Evolutionary conservation across 1,140 invertebrate species (phyloP), one percentile per base, ranked within the genome.

Genomic region (Caenorhabditis tropicalis): DNA sequence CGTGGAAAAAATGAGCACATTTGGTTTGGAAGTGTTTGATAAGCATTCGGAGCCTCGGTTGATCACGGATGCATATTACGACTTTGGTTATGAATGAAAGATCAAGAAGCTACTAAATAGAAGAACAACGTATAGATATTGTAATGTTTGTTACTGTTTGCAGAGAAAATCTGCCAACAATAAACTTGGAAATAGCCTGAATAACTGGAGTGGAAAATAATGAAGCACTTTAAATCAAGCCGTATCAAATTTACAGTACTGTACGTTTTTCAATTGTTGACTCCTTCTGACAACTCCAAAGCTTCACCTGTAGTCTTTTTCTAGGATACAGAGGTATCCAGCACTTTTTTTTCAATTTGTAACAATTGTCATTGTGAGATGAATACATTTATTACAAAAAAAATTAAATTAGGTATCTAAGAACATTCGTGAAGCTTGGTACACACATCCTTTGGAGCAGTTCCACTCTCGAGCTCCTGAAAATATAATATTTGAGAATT

Each of bases 391-490:
- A 31, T 24, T 74, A 39, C 36, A 43, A 19, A 39, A 43, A 46
- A 43, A 21, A 43, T 24, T 4, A 39, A 53, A 29, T 19, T 21
- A 39, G 9, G 0, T 29, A 4, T 81, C 31, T 81, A 39, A 7
- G 6, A 6, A n/a, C 83, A 84, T 31, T 65, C 53, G 31, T 60
- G 48, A 56, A 79, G 43, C 29, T 84, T 79, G 48, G 48, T 80
- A 43, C 83, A 84, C 15, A 84, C 83, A 27, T 84, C 83, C 39
- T 84, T 81, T 21, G 83, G 83, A 10, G 83, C 83, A 24, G 83
- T 84, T 79, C 83, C 83, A 29, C 70, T 80, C 21, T 84, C 83
- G 27, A 84, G 70, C 79, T 84, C 83, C 79, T 81, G 48, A 81
- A 53, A 81, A 24, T 10, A 27, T 5, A 56, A 56, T 58, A 9